A percentile compares a stretch with the other conserved stretches of the same genome.
phyloP scores from a whole-genome alignment of 2,888 invertebrate genomes.

The Protonemura montana region DNA sequence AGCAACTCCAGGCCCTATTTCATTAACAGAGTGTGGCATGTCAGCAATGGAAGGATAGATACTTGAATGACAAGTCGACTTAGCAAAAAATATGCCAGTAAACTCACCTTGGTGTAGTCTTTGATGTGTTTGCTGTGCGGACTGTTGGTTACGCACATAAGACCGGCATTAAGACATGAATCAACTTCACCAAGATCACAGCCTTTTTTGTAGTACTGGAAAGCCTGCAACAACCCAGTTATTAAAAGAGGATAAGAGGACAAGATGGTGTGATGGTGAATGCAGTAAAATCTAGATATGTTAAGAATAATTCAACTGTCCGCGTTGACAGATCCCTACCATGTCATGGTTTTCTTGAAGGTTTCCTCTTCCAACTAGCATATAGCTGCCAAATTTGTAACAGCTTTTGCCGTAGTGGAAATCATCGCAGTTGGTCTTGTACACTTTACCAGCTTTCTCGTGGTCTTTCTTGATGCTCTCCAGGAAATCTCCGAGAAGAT shows the following conservation, averaged over 20 bases:
- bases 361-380: conserved; percentile 70
- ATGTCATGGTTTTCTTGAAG: conserved; percentile 66
- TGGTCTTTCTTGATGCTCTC: conserved; percentile 86
- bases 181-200: conserved; percentile 75
- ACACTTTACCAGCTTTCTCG: conserved; percentile 81
- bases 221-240: conserved; percentile 58
- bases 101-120: conserved; percentile 45
- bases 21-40: background rate
- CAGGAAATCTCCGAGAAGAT: conserved; percentile 89
- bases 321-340: conserved; percentile 45
- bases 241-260: too few relatives aligned
- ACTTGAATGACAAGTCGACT: too few relatives aligned
- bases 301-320: background rate
- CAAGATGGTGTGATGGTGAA: too few relatives aligned
- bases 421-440: conserved; percentile 86
- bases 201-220: conserved; percentile 78
- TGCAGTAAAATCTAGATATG: background rate
- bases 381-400: conserved; percentile 82
- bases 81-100: too few relatives aligned
- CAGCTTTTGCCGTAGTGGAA: conserved; percentile 87
- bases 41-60: too few relatives aligned
- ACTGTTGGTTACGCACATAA: conserved; percentile 64
- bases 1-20: conserved; percentile 62
- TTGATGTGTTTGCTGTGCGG: conserved; percentile 46
- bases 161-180: conserved; percentile 79